Conservation (phyloP, 2,888 invertebrate species). For the Drosophila ezoana region DNA sequence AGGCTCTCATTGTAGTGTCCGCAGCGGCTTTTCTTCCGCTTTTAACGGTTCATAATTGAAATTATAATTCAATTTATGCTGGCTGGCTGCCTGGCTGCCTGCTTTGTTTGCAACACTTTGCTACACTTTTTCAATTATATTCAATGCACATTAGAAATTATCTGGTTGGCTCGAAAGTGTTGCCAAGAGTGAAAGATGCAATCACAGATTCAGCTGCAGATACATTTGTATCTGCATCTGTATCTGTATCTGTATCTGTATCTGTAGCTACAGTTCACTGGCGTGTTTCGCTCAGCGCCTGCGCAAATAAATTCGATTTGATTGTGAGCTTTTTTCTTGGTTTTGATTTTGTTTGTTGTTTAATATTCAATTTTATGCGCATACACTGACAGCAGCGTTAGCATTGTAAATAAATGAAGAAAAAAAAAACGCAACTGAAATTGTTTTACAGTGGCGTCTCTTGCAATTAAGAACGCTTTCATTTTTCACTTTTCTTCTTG, state of each 20-base stretch:
- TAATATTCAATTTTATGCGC: constrained; percentile 57
- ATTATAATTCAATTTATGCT: constrained; percentile 76
- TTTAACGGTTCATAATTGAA: constrained; percentile 80
- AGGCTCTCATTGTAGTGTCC: constrained; percentile 58
- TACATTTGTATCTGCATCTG: constrained; percentile 31
- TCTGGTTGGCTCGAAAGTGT: constrained; percentile 55
- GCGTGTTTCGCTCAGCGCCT: constrained; percentile 59
- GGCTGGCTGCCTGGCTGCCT: constrained; percentile 7
- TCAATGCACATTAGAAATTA: constrained; percentile 72
- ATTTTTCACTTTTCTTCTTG: constrained; percentile 69
- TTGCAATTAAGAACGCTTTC: constrained; percentile 80
- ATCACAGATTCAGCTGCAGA: constrained; percentile 49
- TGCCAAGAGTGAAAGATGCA: constrained; percentile 69
- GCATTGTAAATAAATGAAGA: constrained; percentile 35
- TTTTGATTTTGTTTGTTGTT: constrained; percentile 30
- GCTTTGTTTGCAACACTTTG: constrained; percentile 67
- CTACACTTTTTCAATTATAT: constrained; percentile 73
- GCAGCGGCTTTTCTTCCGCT: constrained; percentile 72
- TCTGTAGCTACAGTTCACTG: constrained; percentile 33
- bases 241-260: constrained; percentile 8
- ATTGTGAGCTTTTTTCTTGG: constrained; percentile 42
- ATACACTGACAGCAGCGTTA: constrained; percentile 31
- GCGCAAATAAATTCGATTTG: constrained; percentile 70
- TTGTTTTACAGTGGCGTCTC: constrained; percentile 53
- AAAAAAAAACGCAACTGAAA: constrained; percentile 36